Evolutionary conservation across 2,888 invertebrate species (phyloP), one percentile per base, ranked within the genome.

Genomic region (Oeneis ivallda): DNA sequence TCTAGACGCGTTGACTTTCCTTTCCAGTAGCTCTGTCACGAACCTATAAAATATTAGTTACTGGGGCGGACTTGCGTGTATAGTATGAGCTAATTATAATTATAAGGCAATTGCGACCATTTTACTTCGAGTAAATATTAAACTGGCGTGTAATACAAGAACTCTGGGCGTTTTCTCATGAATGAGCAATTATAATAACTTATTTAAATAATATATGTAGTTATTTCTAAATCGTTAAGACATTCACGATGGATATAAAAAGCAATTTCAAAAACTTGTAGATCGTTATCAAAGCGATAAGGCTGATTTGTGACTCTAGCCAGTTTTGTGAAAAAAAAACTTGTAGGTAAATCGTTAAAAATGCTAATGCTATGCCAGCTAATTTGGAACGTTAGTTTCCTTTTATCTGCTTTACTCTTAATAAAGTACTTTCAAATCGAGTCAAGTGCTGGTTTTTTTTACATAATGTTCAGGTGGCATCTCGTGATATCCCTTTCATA

Each of bases 21-120:
- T 64, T 68, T 81, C 80, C 79, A 79, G 80, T 84, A 83, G 77
- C 81, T 32, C 45, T 86, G 86, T 85, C 87, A 88, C 86, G 88
- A 87, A 85, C 75, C 59, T 68, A 72, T 72, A 68, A 70, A 74
- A 72, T 72, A 72, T 72, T 75, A 62, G 53, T 62, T 62, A 62
- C 39, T 62, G 58, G 45, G 59, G 37, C 47, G 53, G 47, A 15
- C 61, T 68, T 41, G 66, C 68, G 63, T 66, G 60, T 50, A n/a
- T n/a, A 32, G 52, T 41, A 63, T 66, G 59, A 50, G 53, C 53
- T 54, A 62, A 62, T 62, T 54, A 62, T 54, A 62, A 62, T 54
- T 54, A 62, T 17, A 45, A 62, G 26, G 54, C 17, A 17, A 62
- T 19, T 32, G 47, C 34, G 8, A 34, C 26, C 32, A 43, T 62